These are phyloP conservation scores for Latrodectus hesperus DNA, from an alignment of 2,888 invertebrate genomes.

Conservation along the genomic window DNA sequence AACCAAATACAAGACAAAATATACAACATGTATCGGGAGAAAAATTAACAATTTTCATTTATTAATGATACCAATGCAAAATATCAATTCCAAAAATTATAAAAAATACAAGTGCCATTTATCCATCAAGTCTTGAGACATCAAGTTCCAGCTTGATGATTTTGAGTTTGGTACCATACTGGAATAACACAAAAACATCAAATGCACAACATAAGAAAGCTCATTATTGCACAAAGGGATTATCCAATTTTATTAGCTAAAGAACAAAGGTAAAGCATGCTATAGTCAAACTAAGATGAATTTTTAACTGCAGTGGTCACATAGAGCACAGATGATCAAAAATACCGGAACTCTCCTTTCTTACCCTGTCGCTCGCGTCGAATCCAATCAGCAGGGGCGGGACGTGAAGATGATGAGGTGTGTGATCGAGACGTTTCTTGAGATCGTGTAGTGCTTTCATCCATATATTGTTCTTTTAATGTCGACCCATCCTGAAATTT, in stretches of 20 bases:
- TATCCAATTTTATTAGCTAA: constrained; percentile 29
- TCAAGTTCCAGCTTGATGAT: constrained; percentile 55
- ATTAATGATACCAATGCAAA: too few relatives aligned
- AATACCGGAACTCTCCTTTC: constrained; percentile 95
- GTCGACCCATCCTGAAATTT: constrained; percentile 44
- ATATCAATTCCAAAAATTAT: too few relatives aligned
- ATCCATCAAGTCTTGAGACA: background rate
- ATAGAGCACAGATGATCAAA: constrained; percentile 76
- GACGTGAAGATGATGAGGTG: constrained; percentile 36
- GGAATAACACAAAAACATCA: constrained; percentile 9
- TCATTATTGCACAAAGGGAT: constrained; percentile 55
- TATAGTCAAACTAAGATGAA: background rate
- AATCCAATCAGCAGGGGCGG: constrained; percentile 84
- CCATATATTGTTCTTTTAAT: constrained; percentile 55
- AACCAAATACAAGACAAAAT: too few relatives aligned
- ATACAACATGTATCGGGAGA: too few relatives aligned
- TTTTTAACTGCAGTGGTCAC: background rate
- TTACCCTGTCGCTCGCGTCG: constrained; percentile 91
- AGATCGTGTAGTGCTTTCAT: constrained; percentile 52
- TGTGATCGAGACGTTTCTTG: constrained; percentile 57
- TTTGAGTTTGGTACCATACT: background rate
- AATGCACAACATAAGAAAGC: constrained; percentile 32
- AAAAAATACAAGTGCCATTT: background rate
- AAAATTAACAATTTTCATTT: too few relatives aligned
- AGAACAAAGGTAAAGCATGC: constrained; percentile 4